phyloP scores from a whole-genome alignment of 2,888 invertebrate genomes.

The Drosophila antonietae region DNA sequence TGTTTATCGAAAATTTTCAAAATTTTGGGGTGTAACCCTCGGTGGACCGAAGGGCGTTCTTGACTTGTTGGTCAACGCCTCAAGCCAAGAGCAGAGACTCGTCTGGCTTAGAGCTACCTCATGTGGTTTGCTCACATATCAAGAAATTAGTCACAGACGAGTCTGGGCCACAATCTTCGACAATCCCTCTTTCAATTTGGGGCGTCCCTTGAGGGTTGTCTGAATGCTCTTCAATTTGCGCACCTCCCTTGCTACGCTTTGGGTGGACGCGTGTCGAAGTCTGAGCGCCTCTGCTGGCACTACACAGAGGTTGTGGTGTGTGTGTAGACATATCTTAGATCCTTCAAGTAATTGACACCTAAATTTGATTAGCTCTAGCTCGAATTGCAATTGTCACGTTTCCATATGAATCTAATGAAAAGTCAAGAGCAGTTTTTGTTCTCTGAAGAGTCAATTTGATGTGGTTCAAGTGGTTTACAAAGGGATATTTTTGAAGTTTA shows the following conservation, averaged over 20 bases:
- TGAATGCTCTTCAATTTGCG: constrained; percentile 59
- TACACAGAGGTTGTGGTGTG: too few species aligned
- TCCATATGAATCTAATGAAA: background rate
- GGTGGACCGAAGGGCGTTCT: constrained; percentile 62
- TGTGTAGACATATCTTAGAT: background rate
- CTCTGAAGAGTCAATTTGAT: constrained; percentile 12
- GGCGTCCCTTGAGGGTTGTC: constrained; percentile 43
- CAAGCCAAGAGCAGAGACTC: background rate
- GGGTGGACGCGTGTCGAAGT: constrained; percentile 60
- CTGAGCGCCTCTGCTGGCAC: constrained; percentile 25
- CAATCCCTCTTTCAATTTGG: constrained; percentile 26
- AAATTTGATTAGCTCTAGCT: constrained; percentile 38
- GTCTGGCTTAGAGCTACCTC: constrained; percentile 23
- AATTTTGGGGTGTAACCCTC: constrained; percentile 52
- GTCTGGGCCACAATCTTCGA: background rate
- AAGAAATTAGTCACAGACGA: constrained; percentile 44
- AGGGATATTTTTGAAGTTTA: too few species aligned
- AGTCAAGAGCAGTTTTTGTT: background rate
- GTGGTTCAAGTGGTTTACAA: constrained; percentile 9
- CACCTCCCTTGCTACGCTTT: constrained; percentile 52
- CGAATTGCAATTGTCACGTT: constrained; percentile 40
- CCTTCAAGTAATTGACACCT: constrained; percentile 10
- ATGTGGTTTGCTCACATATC: constrained; percentile 40
- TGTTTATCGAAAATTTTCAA: background rate
- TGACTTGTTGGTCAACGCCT: constrained; percentile 49